These are phyloP conservation scores for Limosa lapponica DNA, from an alignment of 2,797 vertebrate genomes.

Conservation along the genomic window DNA sequence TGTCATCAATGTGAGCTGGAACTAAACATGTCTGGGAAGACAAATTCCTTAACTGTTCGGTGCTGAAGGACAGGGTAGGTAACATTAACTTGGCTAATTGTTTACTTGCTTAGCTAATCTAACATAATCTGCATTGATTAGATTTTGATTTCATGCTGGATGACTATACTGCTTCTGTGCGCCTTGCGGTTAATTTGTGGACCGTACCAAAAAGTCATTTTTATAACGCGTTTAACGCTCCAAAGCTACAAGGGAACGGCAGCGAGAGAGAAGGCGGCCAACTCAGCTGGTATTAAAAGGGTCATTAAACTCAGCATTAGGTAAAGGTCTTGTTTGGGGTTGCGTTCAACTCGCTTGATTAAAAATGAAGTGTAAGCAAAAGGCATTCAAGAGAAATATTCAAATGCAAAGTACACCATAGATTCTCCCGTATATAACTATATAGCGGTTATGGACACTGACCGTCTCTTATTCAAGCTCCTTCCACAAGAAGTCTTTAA, in stretches of 20 bases:
- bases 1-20: neutral
- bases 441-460: fast-evolving
- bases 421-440: neutral
- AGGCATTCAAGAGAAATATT: conserved; percentile 19
- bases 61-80: conserved; percentile 70
- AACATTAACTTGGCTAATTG: conserved; percentile 67
- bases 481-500: neutral
- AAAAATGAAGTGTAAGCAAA: conserved; percentile 78
- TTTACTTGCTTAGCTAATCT: conserved; percentile 69
- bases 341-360: conserved; percentile 23
- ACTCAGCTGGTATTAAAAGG: conserved; percentile 85
- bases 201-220: conserved; percentile 79
- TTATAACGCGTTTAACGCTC: conserved; percentile 77
- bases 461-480: neutral
- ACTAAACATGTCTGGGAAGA: neutral
- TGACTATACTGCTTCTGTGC: conserved; percentile 68
- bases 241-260: conserved; percentile 76
- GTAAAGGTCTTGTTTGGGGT: conserved; percentile 70
- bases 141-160: conserved; percentile 79
- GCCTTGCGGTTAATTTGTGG: conserved; percentile 75
- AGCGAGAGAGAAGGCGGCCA: conserved; percentile 77
- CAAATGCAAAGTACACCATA: neutral
- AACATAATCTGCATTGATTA: conserved; percentile 62
- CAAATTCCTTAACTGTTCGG: neutral
- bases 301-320: conserved; percentile 84